Percentiles rank a stretch among this genome's conserved stretches.
phyloP scores from a whole-genome alignment of 2,113 vertebrate genomes.

The Pantherophis guttatus region DNA sequence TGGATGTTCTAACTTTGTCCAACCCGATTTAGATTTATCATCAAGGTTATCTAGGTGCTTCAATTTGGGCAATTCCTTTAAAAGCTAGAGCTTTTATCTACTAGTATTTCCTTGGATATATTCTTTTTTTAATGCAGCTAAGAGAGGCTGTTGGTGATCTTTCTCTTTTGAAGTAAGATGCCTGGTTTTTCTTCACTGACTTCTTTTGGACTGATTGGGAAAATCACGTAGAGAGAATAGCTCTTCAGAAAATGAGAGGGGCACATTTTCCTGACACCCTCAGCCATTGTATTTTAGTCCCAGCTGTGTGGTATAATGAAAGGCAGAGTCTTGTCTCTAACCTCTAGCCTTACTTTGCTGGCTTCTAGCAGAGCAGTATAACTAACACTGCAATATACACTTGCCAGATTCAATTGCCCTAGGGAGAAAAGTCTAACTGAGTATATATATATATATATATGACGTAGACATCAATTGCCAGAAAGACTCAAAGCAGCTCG shows the following conservation, averaged over 20 bases:
- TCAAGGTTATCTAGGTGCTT: neutral
- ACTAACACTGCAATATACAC: neutral
- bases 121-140: neutral
- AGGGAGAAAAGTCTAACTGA: neutral
- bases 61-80: neutral
- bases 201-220: neutral
- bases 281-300: neutral
- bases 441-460: neutral
- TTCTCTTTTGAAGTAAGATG: neutral
- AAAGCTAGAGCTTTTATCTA: neutral
- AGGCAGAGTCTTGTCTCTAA: neutral
- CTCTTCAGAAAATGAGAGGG: neutral
- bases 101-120: neutral
- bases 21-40: neutral
- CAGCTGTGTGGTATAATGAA: constrained; percentile 5
- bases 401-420: neutral
- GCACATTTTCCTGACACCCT: neutral
- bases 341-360: constrained; percentile 10
- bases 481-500: neutral
- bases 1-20: neutral
- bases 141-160: neutral
- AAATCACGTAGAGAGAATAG: neutral
- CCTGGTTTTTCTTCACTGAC: neutral
- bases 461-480: neutral
- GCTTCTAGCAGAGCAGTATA: neutral